Evolutionary conservation across 2,888 invertebrate genomes (phyloP), one percentile per base, ranked within the genome.

Genomic region (Hirudinaria manillensis): DNA sequence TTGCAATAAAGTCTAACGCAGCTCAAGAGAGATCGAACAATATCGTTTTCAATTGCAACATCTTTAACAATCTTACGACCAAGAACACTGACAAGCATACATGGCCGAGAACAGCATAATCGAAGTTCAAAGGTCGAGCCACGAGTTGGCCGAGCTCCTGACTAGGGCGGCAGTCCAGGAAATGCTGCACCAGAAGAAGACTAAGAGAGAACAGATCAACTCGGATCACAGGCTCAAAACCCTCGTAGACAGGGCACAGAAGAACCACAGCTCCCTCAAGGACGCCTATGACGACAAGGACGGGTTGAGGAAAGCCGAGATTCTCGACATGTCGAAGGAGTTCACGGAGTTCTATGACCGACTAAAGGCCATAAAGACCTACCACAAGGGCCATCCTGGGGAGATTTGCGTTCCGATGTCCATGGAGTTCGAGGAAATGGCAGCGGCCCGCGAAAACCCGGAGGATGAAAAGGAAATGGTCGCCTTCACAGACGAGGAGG

Each of bases 401-500:
- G 96, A 91, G 90, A 92, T 93, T 73, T 92, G 93, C 86, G 91
- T 97, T 3, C 98, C 98, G 1, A 92, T 99, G 90, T 95, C 97
- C 0, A 91, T 97, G 0, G 98, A 99, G 84, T 99, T 98, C 88
- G 96, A 97, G 82, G 94, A 96, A 83, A 86, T 96, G 79, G 90
- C 92, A 0, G 94, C 93, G 84, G 89, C 92, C 77, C 89, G 94
- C 81, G 94, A 94, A 84, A 94, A 93, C 85, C 91, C 93, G 2
- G 94, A 96, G 83, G 94, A 92, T 86, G 89, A 89, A 84, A 89
- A 91, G 56, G 91, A 90, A 90, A 86, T 86, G 88, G 93, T 95
- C 3, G 96, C 97, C 81, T 99, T 99, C 84, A 93, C 94, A 4
- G 99, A 99, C 86, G 99, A 99, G 86, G 99, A 99, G 87, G 98